phyloP scores from a whole-genome alignment of 2,888 invertebrate species.

The Philaethria dido region DNA sequence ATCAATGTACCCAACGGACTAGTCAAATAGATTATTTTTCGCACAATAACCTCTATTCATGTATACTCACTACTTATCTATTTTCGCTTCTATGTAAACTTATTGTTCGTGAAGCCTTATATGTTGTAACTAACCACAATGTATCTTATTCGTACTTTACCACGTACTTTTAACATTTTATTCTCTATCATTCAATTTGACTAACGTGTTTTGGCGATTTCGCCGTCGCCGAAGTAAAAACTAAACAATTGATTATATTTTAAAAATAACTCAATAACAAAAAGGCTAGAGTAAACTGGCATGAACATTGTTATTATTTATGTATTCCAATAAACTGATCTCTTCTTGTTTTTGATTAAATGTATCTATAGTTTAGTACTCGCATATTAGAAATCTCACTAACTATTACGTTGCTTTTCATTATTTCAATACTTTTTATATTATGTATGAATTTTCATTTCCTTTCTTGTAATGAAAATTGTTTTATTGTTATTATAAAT shows the following conservation, averaged over 20 bases:
- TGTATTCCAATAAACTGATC: conserved; percentile 36
- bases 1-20: conserved; percentile 68
- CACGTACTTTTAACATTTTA: neutral
- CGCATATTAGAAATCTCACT: conserved; percentile 41
- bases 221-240: neutral
- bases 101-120: conserved; percentile 14
- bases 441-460: no score
- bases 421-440: conserved; percentile 22
- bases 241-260: no score
- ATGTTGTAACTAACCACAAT: conserved; percentile 8
- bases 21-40: conserved; percentile 67
- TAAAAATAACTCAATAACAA: neutral
- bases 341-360: conserved; percentile 36
- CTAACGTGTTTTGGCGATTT: neutral
- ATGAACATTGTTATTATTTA: neutral
- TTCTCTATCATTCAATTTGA: neutral
- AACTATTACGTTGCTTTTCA: conserved; percentile 20
- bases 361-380: conserved; percentile 23
- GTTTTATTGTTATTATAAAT: conserved; percentile 23
- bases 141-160: neutral
- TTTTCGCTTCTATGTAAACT: conserved; percentile 16
- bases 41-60: conserved; percentile 38
- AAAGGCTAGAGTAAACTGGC: neutral
- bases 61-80: conserved; percentile 37
- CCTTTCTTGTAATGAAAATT: conserved; percentile 10